phyloP scores from a whole-genome alignment of 1,140 invertebrate species.

The Latrodectus geometricus region DNA sequence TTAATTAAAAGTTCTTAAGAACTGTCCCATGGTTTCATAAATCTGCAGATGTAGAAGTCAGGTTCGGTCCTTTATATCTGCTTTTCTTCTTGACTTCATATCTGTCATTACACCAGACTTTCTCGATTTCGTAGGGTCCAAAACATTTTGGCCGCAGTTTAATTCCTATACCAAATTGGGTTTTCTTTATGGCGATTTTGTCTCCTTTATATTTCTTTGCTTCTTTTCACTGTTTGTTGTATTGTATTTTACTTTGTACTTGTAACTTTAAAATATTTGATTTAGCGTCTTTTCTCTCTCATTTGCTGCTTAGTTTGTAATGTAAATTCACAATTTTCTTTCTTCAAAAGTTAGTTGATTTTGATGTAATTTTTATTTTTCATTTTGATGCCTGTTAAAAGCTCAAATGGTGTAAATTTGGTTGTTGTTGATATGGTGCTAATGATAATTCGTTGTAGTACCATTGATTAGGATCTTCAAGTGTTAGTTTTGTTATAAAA shows the following conservation, averaged over 20 bases:
- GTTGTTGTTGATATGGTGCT: neutral
- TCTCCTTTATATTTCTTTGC: neutral
- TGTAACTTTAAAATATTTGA: no score
- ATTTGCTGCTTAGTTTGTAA: no score
- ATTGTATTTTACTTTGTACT: no score
- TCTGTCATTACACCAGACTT: neutral
- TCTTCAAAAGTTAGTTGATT: no score
- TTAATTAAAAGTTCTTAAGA: no score
- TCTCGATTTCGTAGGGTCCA: neutral
- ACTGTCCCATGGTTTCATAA: no score
- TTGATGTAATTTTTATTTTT: conserved; percentile 3
- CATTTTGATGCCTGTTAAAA: conserved; percentile 6
- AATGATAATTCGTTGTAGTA: conserved; percentile 13
- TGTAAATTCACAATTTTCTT: no score
- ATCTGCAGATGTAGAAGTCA: no score
- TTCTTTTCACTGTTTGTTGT: neutral
- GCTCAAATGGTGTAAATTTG: conserved; percentile 20
- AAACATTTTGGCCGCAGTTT: no score
- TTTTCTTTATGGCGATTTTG: neutral
- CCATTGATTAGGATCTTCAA: conserved; percentile 13
- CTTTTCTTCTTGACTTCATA: no score
- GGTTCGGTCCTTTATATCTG: no score
- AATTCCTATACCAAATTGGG: neutral
- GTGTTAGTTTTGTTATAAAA: conserved; percentile 3
- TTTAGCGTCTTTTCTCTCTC: no score